These are phyloP conservation scores for Climacteris rufus DNA, from an alignment of 2,113 vertebrate genomes.

Conservation along the genomic window DNA sequence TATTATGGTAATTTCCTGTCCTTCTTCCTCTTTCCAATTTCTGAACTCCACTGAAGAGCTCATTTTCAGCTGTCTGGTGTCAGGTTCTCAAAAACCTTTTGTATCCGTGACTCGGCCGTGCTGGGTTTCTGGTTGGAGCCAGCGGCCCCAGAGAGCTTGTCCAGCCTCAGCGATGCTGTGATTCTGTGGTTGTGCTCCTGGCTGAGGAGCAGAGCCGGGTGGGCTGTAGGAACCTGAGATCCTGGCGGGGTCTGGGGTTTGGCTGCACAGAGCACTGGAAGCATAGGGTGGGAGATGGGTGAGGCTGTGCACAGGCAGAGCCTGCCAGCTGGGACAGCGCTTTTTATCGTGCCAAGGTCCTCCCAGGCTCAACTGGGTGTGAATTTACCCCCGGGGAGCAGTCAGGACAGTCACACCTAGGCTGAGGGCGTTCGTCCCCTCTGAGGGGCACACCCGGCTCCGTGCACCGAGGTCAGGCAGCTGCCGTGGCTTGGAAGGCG, in stretches of 20 bases:
- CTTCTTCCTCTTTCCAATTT: background rate
- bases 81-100: background rate
- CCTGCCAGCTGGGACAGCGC: fast-evolving
- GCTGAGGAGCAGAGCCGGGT: background rate
- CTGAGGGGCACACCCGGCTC: background rate
- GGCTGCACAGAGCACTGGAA: fast-evolving
- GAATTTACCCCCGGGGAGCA: fast-evolving
- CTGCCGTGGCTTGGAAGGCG: background rate
- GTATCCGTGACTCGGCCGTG: fast-evolving
- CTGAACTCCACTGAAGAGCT: background rate
- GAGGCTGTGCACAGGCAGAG: background rate
- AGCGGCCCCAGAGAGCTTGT: background rate
- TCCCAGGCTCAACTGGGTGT: background rate
- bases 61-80: background rate
- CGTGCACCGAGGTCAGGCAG: background rate
- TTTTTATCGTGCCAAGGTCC: background rate
- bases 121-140: background rate
- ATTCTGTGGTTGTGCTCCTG: background rate
- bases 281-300: background rate
- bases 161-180: background rate
- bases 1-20: background rate
- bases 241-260: background rate
- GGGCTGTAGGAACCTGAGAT: fast-evolving
- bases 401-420: background rate
- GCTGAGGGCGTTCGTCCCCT: background rate